Evolutionary conservation across 2,113 vertebrate genomes (phyloP).

Genomic region (Sinosuthora webbiana): DNA sequence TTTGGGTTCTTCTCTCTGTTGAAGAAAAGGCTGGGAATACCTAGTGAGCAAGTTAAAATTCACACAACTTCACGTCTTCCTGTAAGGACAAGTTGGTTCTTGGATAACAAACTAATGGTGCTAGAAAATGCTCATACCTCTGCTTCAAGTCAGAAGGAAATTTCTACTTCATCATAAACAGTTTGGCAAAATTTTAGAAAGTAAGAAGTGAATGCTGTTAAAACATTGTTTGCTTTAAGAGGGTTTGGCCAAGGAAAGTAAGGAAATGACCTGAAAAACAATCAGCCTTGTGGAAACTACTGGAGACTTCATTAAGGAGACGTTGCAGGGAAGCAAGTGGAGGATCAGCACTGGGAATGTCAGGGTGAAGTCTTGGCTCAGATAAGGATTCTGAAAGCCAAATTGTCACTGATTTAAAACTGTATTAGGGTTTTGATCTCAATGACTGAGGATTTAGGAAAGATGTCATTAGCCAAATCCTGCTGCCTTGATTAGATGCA

Average conservation of each 20-base stretch:
- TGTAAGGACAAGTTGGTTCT: not conserved
- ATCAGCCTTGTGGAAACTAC: not conserved
- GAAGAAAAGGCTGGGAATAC: not conserved
- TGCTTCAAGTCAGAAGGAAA: not conserved
- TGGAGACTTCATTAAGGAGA: slow-evolving; percentile 1
- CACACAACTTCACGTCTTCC: not conserved
- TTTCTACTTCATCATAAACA: not conserved
- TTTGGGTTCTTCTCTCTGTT: not conserved
- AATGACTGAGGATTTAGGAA: not conserved
- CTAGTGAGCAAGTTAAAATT: not conserved
- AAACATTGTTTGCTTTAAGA: slow-evolving; percentile 3
- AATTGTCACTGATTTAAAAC: not conserved
- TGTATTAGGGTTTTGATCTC: not conserved
- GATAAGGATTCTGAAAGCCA: not conserved
- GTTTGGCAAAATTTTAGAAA: not conserved
- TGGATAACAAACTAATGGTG: not conserved
- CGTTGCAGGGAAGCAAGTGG: not conserved
- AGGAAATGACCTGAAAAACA: slow-evolving; percentile 20
- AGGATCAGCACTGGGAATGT: not conserved
- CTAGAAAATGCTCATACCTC: not conserved
- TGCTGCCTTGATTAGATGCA: not conserved
- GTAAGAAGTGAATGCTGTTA: not conserved
- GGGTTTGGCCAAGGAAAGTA: not conserved
- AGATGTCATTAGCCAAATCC: not conserved
- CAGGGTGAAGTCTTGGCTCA: not conserved